Evolutionary conservation across 2,797 vertebrate species (phyloP).

Genomic region (Delichon dasypus): DNA sequence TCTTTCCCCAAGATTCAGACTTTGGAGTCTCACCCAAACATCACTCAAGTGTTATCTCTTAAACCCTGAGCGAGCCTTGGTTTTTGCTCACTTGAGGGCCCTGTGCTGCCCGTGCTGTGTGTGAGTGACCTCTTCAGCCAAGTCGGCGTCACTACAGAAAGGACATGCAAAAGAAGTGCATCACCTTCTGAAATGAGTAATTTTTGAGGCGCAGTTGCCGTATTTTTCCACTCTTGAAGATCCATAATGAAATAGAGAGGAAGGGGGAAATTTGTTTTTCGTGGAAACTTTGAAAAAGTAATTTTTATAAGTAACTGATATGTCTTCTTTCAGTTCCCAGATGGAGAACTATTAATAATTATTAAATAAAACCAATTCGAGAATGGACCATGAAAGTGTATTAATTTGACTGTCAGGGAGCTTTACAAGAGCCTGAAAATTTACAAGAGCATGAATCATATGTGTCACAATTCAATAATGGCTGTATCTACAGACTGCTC

Average conservation of each 20-base stretch:
- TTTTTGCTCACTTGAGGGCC: background rate
- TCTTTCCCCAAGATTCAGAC: background rate
- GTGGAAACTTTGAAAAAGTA: background rate
- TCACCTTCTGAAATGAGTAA: fast-evolving
- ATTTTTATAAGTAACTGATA: background rate
- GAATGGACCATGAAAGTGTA: background rate
- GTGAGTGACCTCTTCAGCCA: conserved; percentile 50
- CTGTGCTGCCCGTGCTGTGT: background rate
- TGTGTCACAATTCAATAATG: background rate
- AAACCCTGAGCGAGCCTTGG: too few species aligned
- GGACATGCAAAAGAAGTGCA: background rate
- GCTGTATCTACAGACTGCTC: background rate
- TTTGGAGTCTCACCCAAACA: background rate
- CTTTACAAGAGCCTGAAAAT: background rate
- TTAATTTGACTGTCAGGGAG: background rate
- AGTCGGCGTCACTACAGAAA: background rate
- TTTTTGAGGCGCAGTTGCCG: background rate
- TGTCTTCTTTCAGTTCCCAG: background rate
- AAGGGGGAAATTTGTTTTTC: background rate
- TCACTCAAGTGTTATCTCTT: background rate
- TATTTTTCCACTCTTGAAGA: background rate
- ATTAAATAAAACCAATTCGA: background rate
- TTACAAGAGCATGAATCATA: background rate
- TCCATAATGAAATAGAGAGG: background rate
- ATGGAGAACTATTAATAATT: background rate